These are phyloP conservation scores for Perccottus glenii DNA, from an alignment of 2,113 vertebrate species.

Conservation along the genomic window DNA sequence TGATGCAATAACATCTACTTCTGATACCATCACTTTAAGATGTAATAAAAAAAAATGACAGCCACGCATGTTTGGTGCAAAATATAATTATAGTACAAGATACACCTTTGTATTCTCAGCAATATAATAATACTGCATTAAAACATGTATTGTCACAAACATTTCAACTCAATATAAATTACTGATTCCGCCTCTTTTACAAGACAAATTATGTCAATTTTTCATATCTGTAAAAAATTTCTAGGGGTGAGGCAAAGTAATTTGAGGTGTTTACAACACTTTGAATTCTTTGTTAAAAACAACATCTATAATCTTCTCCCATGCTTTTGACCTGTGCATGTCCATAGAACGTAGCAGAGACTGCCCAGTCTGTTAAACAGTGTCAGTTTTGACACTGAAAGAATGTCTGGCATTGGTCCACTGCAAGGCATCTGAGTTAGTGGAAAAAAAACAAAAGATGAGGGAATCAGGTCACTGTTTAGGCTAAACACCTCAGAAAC, in stretches of 20 bases:
- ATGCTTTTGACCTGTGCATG: too few species aligned
- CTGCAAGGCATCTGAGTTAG: neutral
- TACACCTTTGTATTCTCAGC: conserved; percentile 19
- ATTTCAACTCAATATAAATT: neutral
- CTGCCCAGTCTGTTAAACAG: conserved; percentile 27
- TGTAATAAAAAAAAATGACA: conserved; percentile 4
- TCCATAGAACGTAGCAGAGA: conserved; percentile 7
- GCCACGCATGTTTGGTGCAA: conserved; percentile 23
- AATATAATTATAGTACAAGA: conserved; percentile 41
- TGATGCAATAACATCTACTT: conserved; percentile 19
- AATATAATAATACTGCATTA: conserved; percentile 24
- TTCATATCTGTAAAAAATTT: neutral
- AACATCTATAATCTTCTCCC: too few species aligned
- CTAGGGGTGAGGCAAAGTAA: neutral
- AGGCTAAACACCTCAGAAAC: conserved; percentile 46
- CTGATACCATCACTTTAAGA: neutral
- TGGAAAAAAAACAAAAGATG: neutral
- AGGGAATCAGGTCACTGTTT: neutral
- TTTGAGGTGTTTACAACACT: conserved; percentile 19
- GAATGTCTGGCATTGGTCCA: neutral
- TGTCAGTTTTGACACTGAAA: neutral
- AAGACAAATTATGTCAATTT: neutral
- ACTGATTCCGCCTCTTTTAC: neutral
- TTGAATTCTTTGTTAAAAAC: too few species aligned
- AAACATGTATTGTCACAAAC: conserved; percentile 16